These are phyloP conservation scores for Leptodactylus fallax DNA, from an alignment of 2,797 vertebrate genomes.

Conservation along the genomic window DNA sequence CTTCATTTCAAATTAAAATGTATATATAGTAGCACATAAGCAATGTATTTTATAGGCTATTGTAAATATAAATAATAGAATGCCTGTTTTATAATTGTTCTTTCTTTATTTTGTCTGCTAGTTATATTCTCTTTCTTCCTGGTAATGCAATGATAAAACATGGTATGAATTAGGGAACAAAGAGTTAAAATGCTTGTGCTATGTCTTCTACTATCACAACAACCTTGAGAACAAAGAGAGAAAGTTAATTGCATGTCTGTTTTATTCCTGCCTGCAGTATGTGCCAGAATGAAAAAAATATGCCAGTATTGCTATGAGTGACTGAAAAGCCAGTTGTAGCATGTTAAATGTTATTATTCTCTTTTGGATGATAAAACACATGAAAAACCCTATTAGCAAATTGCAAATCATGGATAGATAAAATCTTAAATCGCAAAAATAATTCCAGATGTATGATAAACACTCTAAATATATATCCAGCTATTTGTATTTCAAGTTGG, in stretches of 20 bases:
- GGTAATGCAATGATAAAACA: constrained; percentile 6
- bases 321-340: constrained; percentile 36
- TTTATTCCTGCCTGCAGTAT: constrained; percentile 58
- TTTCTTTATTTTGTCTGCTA: neutral
- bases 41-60: no score
- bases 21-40: neutral
- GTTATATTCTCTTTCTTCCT: neutral
- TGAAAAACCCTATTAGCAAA: neutral
- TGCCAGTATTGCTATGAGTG: constrained; percentile 39
- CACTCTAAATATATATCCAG: neutral
- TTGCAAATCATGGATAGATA: neutral
- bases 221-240: constrained; percentile 64
- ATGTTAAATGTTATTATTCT: constrained; percentile 15
- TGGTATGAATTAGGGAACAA: constrained; percentile 1
- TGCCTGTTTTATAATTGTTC: neutral
- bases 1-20: neutral
- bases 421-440: neutral
- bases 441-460: neutral
- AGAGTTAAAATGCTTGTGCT: constrained; percentile 50
- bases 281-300: constrained; percentile 54
- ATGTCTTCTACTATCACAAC: constrained; percentile 57
- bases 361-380: neutral
- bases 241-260: constrained; percentile 64
- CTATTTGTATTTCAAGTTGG: neutral
- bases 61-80: neutral